A percentile compares a stretch with the other conserved stretches of the same genome.
Conservation (phyloP, 2,888 invertebrate species). For the Volucella inanis region DNA sequence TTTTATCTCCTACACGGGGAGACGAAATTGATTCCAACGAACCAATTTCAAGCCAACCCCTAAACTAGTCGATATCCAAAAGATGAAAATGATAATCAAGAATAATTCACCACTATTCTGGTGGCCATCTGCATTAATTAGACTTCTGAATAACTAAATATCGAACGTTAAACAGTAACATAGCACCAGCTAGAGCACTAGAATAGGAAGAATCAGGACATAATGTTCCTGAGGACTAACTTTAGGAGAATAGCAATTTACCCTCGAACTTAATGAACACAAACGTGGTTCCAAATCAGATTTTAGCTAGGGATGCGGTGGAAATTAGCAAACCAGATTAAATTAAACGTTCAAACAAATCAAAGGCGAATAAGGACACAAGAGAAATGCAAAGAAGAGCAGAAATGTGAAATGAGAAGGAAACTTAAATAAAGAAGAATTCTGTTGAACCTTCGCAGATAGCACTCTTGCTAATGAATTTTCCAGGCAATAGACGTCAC, state of each 20-base stretch:
- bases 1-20: slow-evolving; percentile 5
- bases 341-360: slow-evolving; percentile 72
- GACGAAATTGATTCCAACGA: not conserved
- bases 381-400: slow-evolving; percentile 10
- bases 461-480: slow-evolving; percentile 73
- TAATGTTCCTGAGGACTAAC: slow-evolving; percentile 16
- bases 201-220: not conserved
- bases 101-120: slow-evolving; percentile 42
- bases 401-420: slow-evolving; percentile 35
- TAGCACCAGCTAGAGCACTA: slow-evolving; percentile 5
- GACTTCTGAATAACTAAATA: slow-evolving; percentile 52
- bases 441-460: slow-evolving; percentile 9
- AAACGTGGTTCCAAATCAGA: slow-evolving; percentile 20
- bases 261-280: no score
- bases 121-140: slow-evolving; percentile 60
- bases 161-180: slow-evolving; percentile 28
- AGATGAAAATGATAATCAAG: slow-evolving; percentile 42
- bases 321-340: slow-evolving; percentile 65
- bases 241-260: not conserved
- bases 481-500: slow-evolving; percentile 61
- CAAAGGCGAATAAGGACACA: slow-evolving; percentile 45
- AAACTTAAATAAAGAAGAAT: slow-evolving; percentile 40
- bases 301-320: slow-evolving; percentile 17
- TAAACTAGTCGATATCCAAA: not conserved
- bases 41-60: not conserved